A percentile compares a stretch with the other conserved stretches of the same genome.
These are phyloP conservation scores for Boloria selene DNA, from an alignment of 2,888 invertebrate genomes.

Conservation along the genomic window DNA sequence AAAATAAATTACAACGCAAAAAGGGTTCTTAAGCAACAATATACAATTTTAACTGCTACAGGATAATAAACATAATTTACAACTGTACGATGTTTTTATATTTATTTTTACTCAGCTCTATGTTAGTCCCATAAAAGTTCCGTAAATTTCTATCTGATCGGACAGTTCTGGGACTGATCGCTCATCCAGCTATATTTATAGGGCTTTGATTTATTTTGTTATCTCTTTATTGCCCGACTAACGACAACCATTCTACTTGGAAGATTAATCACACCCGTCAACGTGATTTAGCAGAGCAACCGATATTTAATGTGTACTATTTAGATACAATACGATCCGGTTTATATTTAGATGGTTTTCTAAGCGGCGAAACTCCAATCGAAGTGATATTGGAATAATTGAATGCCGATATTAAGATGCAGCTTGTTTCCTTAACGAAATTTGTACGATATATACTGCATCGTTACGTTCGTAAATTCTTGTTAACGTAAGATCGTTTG, in stretches of 20 bases:
- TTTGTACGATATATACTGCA: conserved; percentile 4
- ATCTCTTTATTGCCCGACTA: conserved; percentile 79
- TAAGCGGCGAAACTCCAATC: conserved; percentile 66
- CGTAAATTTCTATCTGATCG: conserved; percentile 71
- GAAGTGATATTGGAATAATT: conserved; percentile 42
- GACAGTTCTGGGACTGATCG: conserved; percentile 76
- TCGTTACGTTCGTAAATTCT: not conserved
- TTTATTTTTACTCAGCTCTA: conserved; percentile 69
- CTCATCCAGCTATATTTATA: conserved; percentile 78
- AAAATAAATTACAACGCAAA: conserved; percentile 37
- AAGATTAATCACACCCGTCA: conserved; percentile 80
- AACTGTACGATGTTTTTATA: conserved; percentile 65
- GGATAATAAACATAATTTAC: conserved; percentile 74
- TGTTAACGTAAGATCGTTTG: not conserved
- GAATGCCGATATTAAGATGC: conserved; percentile 30
- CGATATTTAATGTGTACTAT: conserved; percentile 78
- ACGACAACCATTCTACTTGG: conserved; percentile 78
- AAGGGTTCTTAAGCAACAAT: conserved; percentile 51
- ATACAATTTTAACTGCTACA: conserved; percentile 52
- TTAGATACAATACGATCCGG: conserved; percentile 71
- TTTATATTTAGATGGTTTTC: conserved; percentile 73
- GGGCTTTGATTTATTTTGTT: conserved; percentile 81
- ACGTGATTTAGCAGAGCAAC: conserved; percentile 80
- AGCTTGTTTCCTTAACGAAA: conserved; percentile 15
- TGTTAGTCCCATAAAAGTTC: conserved; percentile 69